phyloP scores from a whole-genome alignment of 2,113 vertebrate species.

The Piaya cayana region DNA sequence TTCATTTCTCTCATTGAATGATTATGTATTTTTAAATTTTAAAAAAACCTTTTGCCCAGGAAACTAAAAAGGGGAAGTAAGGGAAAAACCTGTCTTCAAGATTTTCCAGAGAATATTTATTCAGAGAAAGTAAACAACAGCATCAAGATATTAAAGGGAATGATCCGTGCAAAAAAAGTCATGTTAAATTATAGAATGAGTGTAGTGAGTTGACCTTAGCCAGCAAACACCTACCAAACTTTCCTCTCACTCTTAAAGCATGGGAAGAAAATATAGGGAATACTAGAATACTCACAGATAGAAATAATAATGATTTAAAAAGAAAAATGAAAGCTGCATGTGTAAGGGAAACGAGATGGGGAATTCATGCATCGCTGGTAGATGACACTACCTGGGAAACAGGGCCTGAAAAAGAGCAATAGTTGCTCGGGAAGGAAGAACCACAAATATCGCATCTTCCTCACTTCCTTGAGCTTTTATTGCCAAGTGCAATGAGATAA shows the following conservation, averaged over 20 bases:
- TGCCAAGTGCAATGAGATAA: rapidly evolving
- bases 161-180: neutral
- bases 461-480: neutral
- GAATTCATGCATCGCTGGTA: neutral
- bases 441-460: neutral
- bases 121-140: neutral
- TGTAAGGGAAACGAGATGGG: neutral
- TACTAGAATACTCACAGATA: neutral
- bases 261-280: neutral
- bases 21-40: neutral
- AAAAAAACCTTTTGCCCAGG: neutral
- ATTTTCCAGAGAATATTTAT: neutral
- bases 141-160: neutral
- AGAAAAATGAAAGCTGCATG: neutral
- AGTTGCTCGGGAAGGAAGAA: neutral
- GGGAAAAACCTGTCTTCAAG: neutral
- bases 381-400: neutral
- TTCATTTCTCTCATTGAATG: neutral
- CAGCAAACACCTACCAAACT: neutral
- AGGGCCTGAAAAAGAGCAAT: neutral
- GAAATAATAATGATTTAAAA: neutral
- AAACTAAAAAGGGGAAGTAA: neutral
- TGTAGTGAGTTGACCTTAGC: neutral
- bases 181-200: neutral
- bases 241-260: neutral